Percentiles rank a stretch among this genome's conserved stretches.
Conservation (phyloP, 2,113 vertebrate species). For the Microcebus lehilahytsara region DNA sequence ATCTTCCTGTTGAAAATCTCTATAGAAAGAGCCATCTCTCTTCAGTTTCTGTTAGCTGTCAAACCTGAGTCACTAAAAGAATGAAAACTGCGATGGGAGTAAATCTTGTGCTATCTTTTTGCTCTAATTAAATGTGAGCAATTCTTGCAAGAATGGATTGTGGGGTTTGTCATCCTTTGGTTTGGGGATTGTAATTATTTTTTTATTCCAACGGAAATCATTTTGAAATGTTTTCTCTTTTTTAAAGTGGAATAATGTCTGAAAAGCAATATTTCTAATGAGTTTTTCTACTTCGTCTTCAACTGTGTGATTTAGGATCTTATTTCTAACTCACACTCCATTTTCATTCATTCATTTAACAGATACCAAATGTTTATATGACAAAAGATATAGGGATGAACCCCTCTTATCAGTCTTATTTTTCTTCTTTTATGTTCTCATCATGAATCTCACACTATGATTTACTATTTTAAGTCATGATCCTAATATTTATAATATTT, state of each 20-base stretch:
- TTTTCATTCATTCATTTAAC: not conserved
- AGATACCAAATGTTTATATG: not conserved
- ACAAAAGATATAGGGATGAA: not conserved
- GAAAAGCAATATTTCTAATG: not conserved
- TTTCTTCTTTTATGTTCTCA: not conserved
- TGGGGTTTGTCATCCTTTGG: not conserved
- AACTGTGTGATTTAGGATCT: not conserved
- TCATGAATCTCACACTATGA: not conserved
- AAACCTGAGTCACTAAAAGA: conserved; percentile 13
- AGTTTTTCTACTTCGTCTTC: not conserved
- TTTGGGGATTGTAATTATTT: not conserved
- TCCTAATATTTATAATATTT: not conserved
- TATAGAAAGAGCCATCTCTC: not conserved
- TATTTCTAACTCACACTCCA: not conserved
- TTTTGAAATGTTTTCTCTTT: not conserved
- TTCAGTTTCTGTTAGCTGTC: not conserved
- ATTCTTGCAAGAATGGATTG: not conserved
- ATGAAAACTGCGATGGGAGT: not conserved
- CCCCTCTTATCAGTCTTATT: not conserved
- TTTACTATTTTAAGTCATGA: not conserved
- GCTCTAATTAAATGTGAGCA: not conserved
- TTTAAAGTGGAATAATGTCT: not conserved
- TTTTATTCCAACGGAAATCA: not conserved
- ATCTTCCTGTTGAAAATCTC: not conserved
- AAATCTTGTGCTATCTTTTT: not conserved